Conservation (phyloP, 2,888 invertebrate genomes). For the Caenorhabditis virilis region DNA sequence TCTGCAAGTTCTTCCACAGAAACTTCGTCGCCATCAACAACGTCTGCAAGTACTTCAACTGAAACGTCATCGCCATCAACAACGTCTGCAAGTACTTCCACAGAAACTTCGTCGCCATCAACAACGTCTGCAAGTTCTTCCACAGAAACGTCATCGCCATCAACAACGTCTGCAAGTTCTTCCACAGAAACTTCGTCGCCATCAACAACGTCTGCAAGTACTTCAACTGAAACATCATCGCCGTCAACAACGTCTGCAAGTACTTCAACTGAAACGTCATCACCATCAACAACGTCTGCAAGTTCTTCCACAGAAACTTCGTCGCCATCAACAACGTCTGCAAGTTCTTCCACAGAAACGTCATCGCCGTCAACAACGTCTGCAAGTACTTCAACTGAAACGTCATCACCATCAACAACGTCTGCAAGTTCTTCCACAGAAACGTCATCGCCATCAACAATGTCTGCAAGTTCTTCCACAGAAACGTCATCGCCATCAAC, state of each 20-base stretch:
- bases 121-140: constrained; percentile 9
- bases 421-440: constrained; percentile 6
- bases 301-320: background rate
- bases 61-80: constrained; percentile 11
- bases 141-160: background rate
- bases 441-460: no score
- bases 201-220: background rate
- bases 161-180: constrained; percentile 2
- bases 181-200: background rate
- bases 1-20: constrained; percentile 9
- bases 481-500: no score
- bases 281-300: no score
- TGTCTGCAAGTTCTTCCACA: no score
- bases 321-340: no score
- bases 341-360: constrained; percentile 3
- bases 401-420: constrained; percentile 1
- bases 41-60: constrained; percentile 3
- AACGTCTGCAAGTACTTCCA: constrained; percentile 3
- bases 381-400: constrained; percentile 7
- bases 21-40: constrained; percentile 4
- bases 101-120: constrained; percentile 7
- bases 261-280: constrained; percentile 2
- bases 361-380: constrained; percentile 4
- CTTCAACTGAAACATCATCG: background rate
- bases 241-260: no score